Evolutionary conservation across 2,797 vertebrate species (phyloP).

Genomic region (Delichon dasypus): DNA sequence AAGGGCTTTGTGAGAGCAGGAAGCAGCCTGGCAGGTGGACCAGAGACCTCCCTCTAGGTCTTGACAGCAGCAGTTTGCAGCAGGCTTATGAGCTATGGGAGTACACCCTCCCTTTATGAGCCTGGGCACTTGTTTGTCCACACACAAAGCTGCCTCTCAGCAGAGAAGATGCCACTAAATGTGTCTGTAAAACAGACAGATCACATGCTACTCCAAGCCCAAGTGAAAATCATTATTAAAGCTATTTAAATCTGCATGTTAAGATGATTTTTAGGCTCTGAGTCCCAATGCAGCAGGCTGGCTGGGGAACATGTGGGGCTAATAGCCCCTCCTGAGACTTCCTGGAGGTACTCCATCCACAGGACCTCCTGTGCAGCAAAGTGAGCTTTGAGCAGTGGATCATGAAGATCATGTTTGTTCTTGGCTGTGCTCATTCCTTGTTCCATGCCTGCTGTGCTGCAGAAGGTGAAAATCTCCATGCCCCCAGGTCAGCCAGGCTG

Average conservation of each 20-base stretch:
- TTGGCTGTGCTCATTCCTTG: background rate
- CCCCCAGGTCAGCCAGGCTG: background rate
- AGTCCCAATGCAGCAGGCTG: accelerated
- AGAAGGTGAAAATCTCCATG: background rate
- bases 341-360: background rate
- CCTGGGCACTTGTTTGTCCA: background rate
- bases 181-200: background rate
- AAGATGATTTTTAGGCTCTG: background rate
- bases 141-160: accelerated
- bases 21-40: background rate
- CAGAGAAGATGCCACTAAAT: background rate
- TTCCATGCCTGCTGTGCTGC: background rate
- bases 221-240: background rate
- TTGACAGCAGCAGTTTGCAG: accelerated
- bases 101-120: background rate
- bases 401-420: background rate
- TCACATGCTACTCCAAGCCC: background rate
- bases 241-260: background rate
- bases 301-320: background rate
- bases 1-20: background rate
- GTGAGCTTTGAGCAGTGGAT: background rate
- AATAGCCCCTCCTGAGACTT: background rate
- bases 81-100: accelerated
- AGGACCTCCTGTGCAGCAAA: background rate
- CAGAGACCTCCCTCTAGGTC: background rate